Evolutionary conservation across 2,888 invertebrate species (phyloP).

Genomic region (Antitype chi): DNA sequence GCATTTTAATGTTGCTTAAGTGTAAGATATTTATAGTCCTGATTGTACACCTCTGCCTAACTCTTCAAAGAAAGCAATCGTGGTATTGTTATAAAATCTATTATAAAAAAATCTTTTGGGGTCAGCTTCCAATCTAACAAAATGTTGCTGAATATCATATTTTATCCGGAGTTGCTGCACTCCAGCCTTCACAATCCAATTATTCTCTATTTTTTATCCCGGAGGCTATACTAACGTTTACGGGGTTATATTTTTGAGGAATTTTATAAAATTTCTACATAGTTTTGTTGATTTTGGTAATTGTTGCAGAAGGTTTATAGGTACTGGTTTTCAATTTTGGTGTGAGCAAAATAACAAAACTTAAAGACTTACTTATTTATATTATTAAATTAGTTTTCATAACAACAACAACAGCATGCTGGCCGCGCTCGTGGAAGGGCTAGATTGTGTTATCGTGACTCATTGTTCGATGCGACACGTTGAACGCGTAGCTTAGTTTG

Average conservation of each 20-base stretch:
- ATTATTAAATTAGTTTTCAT: background rate
- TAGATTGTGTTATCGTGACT: too few relatives aligned
- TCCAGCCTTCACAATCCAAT: slow-evolving; percentile 16
- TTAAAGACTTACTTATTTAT: background rate
- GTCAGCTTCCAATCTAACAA: slow-evolving; percentile 24
- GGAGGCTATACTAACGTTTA: background rate
- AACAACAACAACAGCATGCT: too few relatives aligned
- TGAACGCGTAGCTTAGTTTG: too few relatives aligned
- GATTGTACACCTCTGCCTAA: background rate
- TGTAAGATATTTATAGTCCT: background rate
- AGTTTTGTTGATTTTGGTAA: background rate
- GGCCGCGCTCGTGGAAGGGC: too few relatives aligned
- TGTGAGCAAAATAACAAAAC: background rate
- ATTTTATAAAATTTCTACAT: background rate
- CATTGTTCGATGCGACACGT: too few relatives aligned
- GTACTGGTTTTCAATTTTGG: background rate
- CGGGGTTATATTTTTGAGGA: background rate
- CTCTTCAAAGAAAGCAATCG: background rate
- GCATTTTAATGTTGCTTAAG: background rate
- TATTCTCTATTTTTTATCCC: slow-evolving; percentile 13
- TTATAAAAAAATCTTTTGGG: background rate
- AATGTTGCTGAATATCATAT: slow-evolving; percentile 17
- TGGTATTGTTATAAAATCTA: background rate
- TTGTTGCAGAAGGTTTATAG: background rate
- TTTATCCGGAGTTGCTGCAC: slow-evolving; percentile 9